Evolutionary conservation across 1,140 invertebrate species (phyloP).

Genomic region (Trichomalopsis sarcophagae): DNA sequence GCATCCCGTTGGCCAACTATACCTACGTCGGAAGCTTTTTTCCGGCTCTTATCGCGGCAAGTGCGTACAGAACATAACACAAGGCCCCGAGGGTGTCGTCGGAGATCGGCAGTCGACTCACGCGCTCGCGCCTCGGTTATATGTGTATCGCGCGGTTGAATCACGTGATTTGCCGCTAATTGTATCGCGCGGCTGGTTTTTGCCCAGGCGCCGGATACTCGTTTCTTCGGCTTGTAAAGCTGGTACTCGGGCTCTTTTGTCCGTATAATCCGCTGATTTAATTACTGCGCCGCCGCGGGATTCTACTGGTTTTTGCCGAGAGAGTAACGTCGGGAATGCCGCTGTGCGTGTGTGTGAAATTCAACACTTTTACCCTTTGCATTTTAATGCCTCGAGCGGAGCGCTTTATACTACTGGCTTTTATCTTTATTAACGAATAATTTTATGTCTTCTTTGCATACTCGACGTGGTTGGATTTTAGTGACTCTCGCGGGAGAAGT

Average conservation of each 20-base stretch:
- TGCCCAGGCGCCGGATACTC: background rate
- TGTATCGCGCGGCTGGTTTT: background rate
- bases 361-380: background rate
- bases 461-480: too few relatives aligned
- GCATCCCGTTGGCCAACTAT: conserved; percentile 58
- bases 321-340: background rate
- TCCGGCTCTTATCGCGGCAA: conserved; percentile 2
- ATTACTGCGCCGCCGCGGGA: conserved; percentile 9
- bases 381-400: background rate
- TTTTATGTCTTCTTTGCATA: too few relatives aligned
- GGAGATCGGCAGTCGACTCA: too few relatives aligned
- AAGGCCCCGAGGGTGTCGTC: background rate
- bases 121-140: too few relatives aligned
- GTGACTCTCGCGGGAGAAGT: too few relatives aligned
- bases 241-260: background rate
- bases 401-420: too few relatives aligned
- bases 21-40: conserved; percentile 50
- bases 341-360: background rate
- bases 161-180: background rate
- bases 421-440: too few relatives aligned
- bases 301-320: background rate
- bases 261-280: conserved; percentile 10
- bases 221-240: background rate
- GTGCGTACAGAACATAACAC: background rate
- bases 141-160: too few relatives aligned